phyloP scores from a whole-genome alignment of 2,797 vertebrate species.

The Periparus ater region DNA sequence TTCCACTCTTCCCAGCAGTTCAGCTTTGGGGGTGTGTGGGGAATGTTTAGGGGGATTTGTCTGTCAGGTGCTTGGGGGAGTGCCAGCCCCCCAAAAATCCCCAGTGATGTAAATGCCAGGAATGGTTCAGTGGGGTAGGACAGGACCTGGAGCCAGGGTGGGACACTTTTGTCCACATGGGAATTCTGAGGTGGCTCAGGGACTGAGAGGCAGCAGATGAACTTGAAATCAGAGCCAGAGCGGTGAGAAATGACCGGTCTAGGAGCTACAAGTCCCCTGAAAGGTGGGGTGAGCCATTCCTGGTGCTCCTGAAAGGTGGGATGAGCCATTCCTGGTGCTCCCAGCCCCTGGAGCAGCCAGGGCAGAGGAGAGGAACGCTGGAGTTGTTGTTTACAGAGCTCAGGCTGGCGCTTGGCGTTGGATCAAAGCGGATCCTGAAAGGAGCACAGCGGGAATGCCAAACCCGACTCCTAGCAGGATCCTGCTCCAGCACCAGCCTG shows the following conservation, averaged over 20 bases:
- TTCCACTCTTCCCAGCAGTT: background rate
- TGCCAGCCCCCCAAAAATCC: background rate
- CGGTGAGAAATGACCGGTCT: accelerated
- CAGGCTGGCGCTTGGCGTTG: background rate
- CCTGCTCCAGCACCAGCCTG: accelerated
- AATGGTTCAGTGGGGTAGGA: background rate
- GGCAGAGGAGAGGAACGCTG: background rate
- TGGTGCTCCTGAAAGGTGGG: background rate
- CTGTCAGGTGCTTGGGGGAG: background rate
- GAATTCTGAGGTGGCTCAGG: background rate
- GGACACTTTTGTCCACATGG: accelerated
- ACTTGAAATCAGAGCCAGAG: accelerated
- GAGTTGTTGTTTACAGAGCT: background rate
- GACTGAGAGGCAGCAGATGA: background rate
- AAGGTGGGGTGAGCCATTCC: no score
- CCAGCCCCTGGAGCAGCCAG: accelerated
- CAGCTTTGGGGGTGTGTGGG: background rate
- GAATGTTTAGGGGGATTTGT: background rate
- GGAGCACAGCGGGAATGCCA: background rate
- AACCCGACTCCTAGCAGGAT: background rate
- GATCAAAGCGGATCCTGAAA: background rate
- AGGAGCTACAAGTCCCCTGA: background rate
- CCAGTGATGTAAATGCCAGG: background rate
- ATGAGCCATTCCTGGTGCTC: accelerated
- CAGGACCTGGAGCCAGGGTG: background rate